These are phyloP conservation scores for Talpa occidentalis DNA, from an alignment of 2,113 vertebrate species.

Conservation along the genomic window DNA sequence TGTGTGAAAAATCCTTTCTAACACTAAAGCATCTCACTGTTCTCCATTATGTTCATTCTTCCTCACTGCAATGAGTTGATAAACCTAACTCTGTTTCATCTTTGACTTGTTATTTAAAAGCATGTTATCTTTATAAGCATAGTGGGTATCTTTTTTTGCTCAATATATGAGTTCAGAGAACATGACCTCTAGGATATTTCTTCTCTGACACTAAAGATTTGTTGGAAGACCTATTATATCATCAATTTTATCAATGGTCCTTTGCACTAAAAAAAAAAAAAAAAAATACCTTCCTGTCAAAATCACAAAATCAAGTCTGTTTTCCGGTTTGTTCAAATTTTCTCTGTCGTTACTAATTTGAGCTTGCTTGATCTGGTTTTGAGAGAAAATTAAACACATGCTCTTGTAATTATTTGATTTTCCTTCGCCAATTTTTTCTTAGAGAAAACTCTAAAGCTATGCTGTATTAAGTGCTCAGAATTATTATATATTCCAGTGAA, in stretches of 20 bases:
- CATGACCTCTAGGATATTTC: neutral
- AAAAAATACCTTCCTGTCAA: neutral
- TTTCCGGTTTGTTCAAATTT: neutral
- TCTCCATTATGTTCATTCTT: neutral
- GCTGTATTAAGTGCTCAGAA: neutral
- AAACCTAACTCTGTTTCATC: neutral
- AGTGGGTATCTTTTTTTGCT: neutral
- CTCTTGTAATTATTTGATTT: constrained; percentile 4
- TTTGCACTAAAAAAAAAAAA: no score
- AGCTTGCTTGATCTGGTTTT: neutral
- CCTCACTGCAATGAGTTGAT: neutral
- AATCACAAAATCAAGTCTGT: neutral
- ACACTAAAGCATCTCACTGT: neutral
- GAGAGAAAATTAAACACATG: neutral
- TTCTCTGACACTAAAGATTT: neutral
- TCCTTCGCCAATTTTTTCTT: neutral
- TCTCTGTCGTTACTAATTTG: neutral
- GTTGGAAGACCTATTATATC: neutral
- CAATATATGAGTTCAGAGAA: neutral
- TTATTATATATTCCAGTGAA: neutral
- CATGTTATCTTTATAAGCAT: neutral
- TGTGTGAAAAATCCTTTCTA: neutral
- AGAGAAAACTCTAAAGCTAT: neutral
- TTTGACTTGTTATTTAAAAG: constrained; percentile 4
- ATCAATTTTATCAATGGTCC: neutral